Evolutionary conservation across 1,140 invertebrate species (phyloP).

Genomic region (Trichonephila inaurata): DNA sequence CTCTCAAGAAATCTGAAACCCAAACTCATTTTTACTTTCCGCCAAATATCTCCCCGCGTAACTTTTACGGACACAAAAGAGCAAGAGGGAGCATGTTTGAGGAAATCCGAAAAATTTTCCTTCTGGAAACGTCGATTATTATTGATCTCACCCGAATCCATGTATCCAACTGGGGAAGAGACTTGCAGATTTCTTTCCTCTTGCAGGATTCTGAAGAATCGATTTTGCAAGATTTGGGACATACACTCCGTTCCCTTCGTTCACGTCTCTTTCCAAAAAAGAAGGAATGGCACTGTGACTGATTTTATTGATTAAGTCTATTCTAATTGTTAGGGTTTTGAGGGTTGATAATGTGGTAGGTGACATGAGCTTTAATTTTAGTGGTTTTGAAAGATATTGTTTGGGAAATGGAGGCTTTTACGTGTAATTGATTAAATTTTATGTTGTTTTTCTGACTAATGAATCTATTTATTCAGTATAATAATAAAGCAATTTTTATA

Average conservation of each 20-base stretch:
- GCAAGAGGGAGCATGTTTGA: neutral
- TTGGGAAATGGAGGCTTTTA: no score
- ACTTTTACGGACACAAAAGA: slow-evolving; percentile 1
- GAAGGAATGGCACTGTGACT: neutral
- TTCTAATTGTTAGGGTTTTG: neutral
- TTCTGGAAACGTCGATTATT: slow-evolving; percentile 9
- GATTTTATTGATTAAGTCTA: neutral
- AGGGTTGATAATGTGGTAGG: neutral
- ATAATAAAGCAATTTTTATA: no score
- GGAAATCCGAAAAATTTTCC: slow-evolving; percentile 28
- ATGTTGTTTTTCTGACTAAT: no score
- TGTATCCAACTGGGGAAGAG: neutral
- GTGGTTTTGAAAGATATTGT: neutral
- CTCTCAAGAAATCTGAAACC: neutral
- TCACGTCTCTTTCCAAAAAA: neutral
- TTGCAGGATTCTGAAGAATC: neutral
- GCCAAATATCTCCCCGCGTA: neutral
- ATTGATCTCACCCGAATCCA: neutral
- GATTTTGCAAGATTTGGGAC: neutral
- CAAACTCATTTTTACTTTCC: neutral
- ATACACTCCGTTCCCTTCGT: neutral
- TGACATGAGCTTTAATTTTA: neutral
- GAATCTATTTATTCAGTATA: no score
- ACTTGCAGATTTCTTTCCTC: slow-evolving; percentile 16
- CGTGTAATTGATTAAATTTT: no score